Conservation (phyloP, 2,888 invertebrate genomes). For the Lasioglossum oenotherae region DNA sequence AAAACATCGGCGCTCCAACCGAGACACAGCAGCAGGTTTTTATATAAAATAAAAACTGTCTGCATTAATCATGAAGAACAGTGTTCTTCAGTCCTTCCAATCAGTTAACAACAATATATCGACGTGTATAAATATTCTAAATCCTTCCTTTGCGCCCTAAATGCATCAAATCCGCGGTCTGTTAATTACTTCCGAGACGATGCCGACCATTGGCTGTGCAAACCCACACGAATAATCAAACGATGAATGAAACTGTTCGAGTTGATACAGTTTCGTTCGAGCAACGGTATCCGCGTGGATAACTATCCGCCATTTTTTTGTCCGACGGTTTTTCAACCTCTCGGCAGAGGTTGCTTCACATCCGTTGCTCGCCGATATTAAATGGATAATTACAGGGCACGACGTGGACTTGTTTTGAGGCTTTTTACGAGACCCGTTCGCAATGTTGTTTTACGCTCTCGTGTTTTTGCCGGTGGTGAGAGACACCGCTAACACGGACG, state of each 20-base stretch:
- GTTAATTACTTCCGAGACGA: conserved; percentile 51
- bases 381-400: conserved; percentile 47
- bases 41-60: neutral
- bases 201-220: conserved; percentile 34
- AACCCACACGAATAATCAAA: conserved; percentile 16
- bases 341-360: conserved; percentile 21
- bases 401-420: conserved; percentile 3
- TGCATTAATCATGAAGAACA: neutral
- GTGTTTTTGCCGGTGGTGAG: conserved; percentile 9
- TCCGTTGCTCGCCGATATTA: conserved; percentile 43
- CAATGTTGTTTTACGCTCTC: conserved; percentile 27
- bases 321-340: neutral
- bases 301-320: conserved; percentile 36
- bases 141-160: neutral
- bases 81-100: neutral
- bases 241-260: conserved; percentile 48
- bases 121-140: neutral
- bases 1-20: conserved; percentile 13
- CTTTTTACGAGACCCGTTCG: neutral
- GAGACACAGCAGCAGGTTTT: neutral
- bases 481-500: neutral
- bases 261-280: conserved; percentile 61
- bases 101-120: neutral
- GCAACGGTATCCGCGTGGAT: conserved; percentile 63
- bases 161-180: neutral